phyloP scores from a whole-genome alignment of 2,113 vertebrate species.

The Raja brachyura region DNA sequence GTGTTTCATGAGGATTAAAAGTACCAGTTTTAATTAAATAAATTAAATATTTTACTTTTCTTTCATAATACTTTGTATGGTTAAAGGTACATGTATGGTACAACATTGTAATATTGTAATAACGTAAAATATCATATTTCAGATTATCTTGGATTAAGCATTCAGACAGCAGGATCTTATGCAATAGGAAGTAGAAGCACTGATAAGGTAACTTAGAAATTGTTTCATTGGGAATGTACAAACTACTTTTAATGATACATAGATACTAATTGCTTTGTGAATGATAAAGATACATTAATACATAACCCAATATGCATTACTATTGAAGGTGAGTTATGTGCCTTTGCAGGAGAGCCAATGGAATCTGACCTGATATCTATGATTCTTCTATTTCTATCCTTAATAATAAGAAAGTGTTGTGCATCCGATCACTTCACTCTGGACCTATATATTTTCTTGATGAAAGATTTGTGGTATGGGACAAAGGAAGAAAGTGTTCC shows the following conservation, averaged over 20 bases:
- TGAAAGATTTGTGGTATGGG: background rate
- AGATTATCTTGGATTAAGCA: slow-evolving; percentile 59
- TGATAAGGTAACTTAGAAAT: slow-evolving; percentile 46
- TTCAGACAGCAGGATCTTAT: slow-evolving; percentile 63
- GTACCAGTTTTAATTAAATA: slow-evolving; percentile 4
- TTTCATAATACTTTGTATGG: background rate
- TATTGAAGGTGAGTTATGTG: background rate
- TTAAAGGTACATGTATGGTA: background rate
- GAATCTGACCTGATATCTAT: background rate
- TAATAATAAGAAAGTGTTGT: background rate
- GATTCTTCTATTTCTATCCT: background rate
- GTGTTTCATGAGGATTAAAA: background rate
- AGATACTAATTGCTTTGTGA: background rate
- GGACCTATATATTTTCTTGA: background rate
- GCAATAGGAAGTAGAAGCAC: slow-evolving; percentile 49
- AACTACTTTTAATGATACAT: background rate
- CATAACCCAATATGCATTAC: no score
- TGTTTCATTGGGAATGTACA: background rate
- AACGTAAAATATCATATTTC: slow-evolving; percentile 26
- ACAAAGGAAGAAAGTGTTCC: no score
- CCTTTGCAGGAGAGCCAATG: background rate
- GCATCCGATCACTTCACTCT: background rate
- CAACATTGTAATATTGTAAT: no score
- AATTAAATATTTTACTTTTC: background rate
- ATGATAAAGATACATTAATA: background rate